Base-by-base conservation (phyloP, 2,888 invertebrate species). In the Netelia inedita region DNA sequence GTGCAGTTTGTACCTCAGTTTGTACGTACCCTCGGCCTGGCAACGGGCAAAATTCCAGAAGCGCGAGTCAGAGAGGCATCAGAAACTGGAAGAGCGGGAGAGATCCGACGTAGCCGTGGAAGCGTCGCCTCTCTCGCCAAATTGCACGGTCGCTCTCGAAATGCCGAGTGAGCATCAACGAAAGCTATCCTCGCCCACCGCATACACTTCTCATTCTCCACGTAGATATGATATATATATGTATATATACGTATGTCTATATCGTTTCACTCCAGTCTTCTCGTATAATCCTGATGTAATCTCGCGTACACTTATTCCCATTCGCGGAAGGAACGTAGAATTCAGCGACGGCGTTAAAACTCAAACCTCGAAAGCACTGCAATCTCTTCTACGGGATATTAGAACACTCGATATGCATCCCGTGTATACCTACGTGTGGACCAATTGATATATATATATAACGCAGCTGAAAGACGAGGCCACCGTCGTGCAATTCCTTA, bases 261-360 rank as follows among this genome's bases (percentile, higher is more conserved):
- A 41, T 71, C 53, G 50, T 53, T 53, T 71, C 57, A 65, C 71
- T 35, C 71, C 59, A 76, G 75, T 63, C 66, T 65, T 73, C 59
- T 41, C 73, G 85, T 81, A 81, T 81, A 85, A 85, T 82, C 85
- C 76, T 79, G 63, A 79, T 72, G 74, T 82, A 85, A 85, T 85
- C 82, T 71, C 78, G 14, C 74, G 78, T 74, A 82, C 74, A 81
- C 78, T 85, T 82, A 85, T 82, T 79, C 71, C 78, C 71, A 82
- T 79, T 85, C 74, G 78, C 65, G 53, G 69, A 69, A 71, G 28
- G 78, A 55, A 72, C 68, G 46, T 57, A 73, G 59, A 81, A 80
- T 80, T 61, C 83, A 61, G 66, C 14, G 73, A 50, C 35, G 63
- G 46, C 35, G 76, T 71, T 79, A 65, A 74, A 81, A 57, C 69